These are phyloP conservation scores for Pseudomyrmex concolor DNA, from an alignment of 1,140 invertebrate species.

Conservation along the genomic window DNA sequence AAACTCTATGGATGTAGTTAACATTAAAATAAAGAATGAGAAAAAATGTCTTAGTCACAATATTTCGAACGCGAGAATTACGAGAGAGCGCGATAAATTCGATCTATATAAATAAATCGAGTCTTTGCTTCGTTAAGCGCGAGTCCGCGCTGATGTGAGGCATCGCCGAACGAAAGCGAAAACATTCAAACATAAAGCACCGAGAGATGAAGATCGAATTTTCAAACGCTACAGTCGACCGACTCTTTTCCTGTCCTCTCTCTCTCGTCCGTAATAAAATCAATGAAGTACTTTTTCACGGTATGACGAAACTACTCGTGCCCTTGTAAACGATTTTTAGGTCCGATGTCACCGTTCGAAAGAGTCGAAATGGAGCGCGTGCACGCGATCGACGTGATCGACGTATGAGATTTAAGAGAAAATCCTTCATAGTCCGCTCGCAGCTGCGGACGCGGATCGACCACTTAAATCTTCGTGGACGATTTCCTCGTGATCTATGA, in stretches of 20 bases:
- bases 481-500: conserved; percentile 77
- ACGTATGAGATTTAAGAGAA: conserved; percentile 73
- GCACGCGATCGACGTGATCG: conserved; percentile 49
- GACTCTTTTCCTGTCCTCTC: too few relatives aligned
- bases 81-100: not conserved
- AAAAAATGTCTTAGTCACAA: not conserved
- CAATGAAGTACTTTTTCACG: conserved; percentile 9
- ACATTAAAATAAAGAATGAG: not conserved
- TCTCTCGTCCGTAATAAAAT: conserved; percentile 40
- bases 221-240: conserved; percentile 4
- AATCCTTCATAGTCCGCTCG: conserved; percentile 50
- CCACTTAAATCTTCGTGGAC: conserved; percentile 76
- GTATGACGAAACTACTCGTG: not conserved
- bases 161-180: not conserved
- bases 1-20: not conserved
- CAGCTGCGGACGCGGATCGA: conserved; percentile 64
- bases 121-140: conserved; percentile 5
- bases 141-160: not conserved
- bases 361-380: not conserved
- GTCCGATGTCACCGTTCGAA: conserved; percentile 13
- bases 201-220: conserved; percentile 45
- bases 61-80: not conserved
- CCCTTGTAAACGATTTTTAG: conserved; percentile 15
- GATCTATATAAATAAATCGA: conserved; percentile 1
- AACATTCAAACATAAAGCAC: conserved; percentile 20